Evolutionary conservation across 2,797 vertebrate genomes (phyloP).

Genomic region (Diplodus sargus): DNA sequence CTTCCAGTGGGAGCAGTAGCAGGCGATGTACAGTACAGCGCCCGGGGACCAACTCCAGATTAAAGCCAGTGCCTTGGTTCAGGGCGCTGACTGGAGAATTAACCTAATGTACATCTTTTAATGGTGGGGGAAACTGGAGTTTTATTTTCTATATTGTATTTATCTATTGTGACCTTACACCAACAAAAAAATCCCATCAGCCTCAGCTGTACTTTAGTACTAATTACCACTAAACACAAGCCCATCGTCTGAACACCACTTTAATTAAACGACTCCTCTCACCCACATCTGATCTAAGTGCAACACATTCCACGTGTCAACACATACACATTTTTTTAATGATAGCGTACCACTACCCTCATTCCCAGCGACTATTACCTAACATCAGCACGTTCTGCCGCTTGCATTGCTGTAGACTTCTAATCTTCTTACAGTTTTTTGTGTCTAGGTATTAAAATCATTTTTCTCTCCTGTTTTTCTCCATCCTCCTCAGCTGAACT

Average conservation of each 20-base stretch:
- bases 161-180: no score
- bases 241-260: background rate
- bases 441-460: background rate
- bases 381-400: no score
- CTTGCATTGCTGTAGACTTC: no score
- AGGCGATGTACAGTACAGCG: no score
- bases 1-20: no score
- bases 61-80: no score
- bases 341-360: background rate
- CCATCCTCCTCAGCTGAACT: conserved; percentile 10
- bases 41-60: no score
- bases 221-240: background rate
- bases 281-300: background rate
- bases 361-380: background rate
- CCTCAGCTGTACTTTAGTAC: background rate
- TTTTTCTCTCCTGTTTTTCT: background rate
- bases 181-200: background rate
- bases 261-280: background rate
- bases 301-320: background rate
- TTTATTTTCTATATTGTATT: no score
- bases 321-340: background rate
- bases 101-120: no score
- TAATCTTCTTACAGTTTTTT: background rate
- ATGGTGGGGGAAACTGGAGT: no score
- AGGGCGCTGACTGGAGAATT: no score